Conservation (phyloP, 2,113 vertebrate species). For the Saguinus midas region DNA sequence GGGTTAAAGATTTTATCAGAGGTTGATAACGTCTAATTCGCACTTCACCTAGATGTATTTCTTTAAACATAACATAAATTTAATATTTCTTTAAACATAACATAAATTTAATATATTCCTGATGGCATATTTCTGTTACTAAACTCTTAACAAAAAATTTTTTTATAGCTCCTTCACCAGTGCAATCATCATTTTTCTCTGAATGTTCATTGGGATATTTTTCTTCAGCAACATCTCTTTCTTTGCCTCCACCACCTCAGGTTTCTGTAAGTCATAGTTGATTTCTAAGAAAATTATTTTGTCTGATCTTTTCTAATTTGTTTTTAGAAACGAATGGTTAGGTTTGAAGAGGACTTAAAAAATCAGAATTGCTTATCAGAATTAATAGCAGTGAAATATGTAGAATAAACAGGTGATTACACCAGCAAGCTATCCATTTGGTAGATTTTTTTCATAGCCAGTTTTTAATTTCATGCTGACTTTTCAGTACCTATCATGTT, state of each 20-base stretch:
- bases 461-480: constrained; percentile 29
- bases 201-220: constrained; percentile 86
- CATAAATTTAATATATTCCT: not conserved
- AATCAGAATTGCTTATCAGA: not conserved
- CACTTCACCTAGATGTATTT: not conserved
- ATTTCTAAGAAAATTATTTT: constrained; percentile 9
- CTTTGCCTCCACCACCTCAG: constrained; percentile 83
- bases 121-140: constrained; percentile 1
- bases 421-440: not conserved
- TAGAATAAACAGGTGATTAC: not conserved
- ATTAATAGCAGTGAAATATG: constrained; percentile 26
- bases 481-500: not conserved
- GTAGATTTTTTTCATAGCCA: not conserved
- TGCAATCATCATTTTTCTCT: constrained; percentile 82
- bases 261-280: constrained; percentile 82
- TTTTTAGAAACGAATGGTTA: constrained; percentile 37
- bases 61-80: not conserved
- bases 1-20: constrained; percentile 29
- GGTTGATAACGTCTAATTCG: constrained; percentile 12
- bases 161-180: constrained; percentile 82
- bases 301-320: constrained; percentile 21
- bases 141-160: not conserved
- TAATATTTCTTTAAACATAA: constrained; percentile 20
- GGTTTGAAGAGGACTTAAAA: constrained; percentile 24
- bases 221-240: constrained; percentile 82